These are phyloP conservation scores for Atopsyche davidsoni DNA, from an alignment of 1,140 invertebrate genomes.

Conservation along the genomic window DNA sequence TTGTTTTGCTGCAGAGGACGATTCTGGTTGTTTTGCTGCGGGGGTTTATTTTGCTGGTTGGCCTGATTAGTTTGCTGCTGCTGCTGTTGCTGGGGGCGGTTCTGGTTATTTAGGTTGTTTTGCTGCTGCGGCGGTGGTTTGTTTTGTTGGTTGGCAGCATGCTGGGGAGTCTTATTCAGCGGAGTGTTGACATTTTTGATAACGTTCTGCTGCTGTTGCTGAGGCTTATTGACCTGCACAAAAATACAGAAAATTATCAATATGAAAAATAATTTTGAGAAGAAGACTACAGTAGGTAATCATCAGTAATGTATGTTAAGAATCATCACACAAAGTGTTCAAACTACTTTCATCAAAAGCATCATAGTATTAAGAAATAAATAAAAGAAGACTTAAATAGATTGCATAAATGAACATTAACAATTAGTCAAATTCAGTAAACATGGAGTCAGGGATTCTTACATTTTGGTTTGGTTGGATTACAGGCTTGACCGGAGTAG, in stretches of 20 bases:
- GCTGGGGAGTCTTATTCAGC: slow-evolving; percentile 6
- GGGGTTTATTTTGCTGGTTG: slow-evolving; percentile 19
- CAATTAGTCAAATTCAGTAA: no score
- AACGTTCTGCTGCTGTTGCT: not conserved
- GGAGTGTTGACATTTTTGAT: not conserved
- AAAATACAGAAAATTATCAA: no score
- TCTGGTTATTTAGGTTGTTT: slow-evolving; percentile 12
- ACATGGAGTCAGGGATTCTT: no score
- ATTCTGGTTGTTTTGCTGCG: slow-evolving; percentile 22
- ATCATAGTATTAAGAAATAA: no score
- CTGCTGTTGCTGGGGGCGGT: slow-evolving; percentile 3
- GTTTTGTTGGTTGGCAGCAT: slow-evolving; percentile 3
- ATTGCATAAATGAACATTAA: no score
- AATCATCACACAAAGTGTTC: no score
- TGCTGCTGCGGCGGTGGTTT: slow-evolving; percentile 6
- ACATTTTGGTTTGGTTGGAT: not conserved
- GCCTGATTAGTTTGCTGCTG: not conserved
- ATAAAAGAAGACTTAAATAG: no score
- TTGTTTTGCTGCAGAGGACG: slow-evolving; percentile 15
- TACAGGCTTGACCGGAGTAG: not conserved
- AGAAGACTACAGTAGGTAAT: no score
- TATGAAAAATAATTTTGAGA: no score
- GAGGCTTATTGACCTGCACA: not conserved
- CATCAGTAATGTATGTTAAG: no score
- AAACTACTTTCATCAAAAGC: slow-evolving; percentile 6